Base-by-base conservation (phyloP, 2,888 invertebrate genomes). In the Eledona agricola region DNA sequence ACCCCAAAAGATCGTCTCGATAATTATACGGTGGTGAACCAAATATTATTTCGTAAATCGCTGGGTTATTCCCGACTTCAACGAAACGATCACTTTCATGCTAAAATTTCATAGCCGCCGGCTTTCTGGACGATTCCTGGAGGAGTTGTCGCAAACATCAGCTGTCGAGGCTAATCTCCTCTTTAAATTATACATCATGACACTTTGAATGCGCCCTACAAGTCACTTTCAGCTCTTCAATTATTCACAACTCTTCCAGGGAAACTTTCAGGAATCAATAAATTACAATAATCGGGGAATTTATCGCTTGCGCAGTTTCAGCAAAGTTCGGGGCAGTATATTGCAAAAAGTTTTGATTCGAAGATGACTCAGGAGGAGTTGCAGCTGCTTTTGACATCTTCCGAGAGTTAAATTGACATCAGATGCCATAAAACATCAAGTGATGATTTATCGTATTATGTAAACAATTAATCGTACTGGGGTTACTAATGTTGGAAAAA, bases 201-300 rank as follows among this genome's bases (percentile, higher is more conserved):
- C 28, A 26, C 26, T 25, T 19, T 19, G 28, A 40, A 40, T 28
- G 10, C 19, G 28, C 40, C 40, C 40, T 28, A 22, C 29, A 29
- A 13, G 25, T 38, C 25, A 38, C 16, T 25, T 38, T 16, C 40
- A 25, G 40, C 13, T 6, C 12, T 25, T 40, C 9, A 40, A 40
- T 40, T 40, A 40, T 40, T 26, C 28, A 20, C 22, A 35, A 35
- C 20, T n/a, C n/a, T n/a, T n/a, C n/a, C n/a, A n/a, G n/a, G n/a
- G n/a, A n/a, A n/a, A n/a, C n/a, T n/a, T n/a, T n/a, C n/a, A n/a
- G 22, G 22, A 22, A 22, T 35, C 22, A 35, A 35, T 35, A 35
- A n/a, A n/a, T n/a, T n/a, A n/a, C n/a, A 35, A 35, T 35, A 12
- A 29, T 29, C 13, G 10, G 6, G n/a, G 15, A 29, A 29, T 12